A percentile compares a stretch with the other conserved stretches of the same genome.
Conservation (phyloP, 1,140 invertebrate species). For the Trichomalopsis sarcophagae region DNA sequence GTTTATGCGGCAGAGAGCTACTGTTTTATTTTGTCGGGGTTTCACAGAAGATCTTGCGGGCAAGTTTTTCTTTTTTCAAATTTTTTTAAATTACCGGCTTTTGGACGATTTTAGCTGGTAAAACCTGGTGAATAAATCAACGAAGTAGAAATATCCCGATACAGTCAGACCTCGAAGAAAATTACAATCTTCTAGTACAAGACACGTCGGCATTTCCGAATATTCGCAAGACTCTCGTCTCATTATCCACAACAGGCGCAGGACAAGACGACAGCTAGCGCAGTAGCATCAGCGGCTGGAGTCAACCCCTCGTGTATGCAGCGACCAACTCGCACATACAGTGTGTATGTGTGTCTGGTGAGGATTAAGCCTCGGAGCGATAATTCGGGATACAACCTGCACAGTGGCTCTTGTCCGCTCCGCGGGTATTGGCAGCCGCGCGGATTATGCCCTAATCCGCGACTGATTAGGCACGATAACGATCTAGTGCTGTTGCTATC, state of each 20-base stretch:
- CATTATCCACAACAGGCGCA: constrained; percentile 29
- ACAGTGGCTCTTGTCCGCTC: background rate
- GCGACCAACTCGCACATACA: background rate
- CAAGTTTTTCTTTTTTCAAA: background rate
- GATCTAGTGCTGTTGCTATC: background rate
- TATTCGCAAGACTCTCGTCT: constrained; percentile 20
- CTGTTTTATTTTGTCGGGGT: background rate
- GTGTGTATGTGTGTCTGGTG: background rate
- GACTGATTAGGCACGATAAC: constrained; percentile 27
- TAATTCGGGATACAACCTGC: constrained; percentile 40
- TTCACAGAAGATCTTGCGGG: background rate
- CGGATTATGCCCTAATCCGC: constrained; percentile 38
- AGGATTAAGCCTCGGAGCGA: constrained; percentile 53
- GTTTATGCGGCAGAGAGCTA: constrained; percentile 8
- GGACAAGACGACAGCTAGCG: constrained; percentile 16
- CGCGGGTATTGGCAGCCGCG: background rate
- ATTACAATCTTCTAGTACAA: background rate
- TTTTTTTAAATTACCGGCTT: background rate
- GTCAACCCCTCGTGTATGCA: background rate
- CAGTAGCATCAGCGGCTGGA: background rate
- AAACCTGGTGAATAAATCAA: too few relatives aligned
- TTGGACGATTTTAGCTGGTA: background rate
- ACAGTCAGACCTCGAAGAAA: background rate
- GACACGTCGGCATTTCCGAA: background rate
- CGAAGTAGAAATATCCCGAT: background rate